Percentiles rank a stretch among this genome's conserved stretches.
phyloP scores from a whole-genome alignment of 2,888 invertebrate species.

The Ennomos fuscantarius region DNA sequence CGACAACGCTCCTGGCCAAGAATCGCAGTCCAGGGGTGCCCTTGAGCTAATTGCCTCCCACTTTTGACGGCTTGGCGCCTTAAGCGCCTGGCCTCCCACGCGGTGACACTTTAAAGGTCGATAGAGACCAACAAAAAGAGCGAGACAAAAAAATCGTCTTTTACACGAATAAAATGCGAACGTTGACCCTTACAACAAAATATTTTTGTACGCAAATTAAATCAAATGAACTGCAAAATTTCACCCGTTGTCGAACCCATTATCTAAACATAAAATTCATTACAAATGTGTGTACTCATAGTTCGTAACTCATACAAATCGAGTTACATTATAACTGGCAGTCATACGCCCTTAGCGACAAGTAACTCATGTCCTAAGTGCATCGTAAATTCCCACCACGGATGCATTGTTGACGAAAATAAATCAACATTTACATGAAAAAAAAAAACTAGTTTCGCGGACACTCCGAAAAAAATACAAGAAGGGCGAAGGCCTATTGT shows the following conservation, averaged over 20 bases:
- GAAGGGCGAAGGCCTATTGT: conserved; percentile 66
- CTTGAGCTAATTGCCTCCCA: too few species aligned
- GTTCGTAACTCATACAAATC: conserved; percentile 42
- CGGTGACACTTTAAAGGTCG: too few species aligned
- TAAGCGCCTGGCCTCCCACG: too few species aligned
- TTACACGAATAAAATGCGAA: conserved; percentile 27
- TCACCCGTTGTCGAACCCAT: conserved; percentile 55
- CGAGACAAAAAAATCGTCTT: conserved; percentile 24
- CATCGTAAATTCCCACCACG: conserved; percentile 72
- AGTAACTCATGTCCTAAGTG: conserved; percentile 53
- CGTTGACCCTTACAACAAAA: conserved; percentile 54
- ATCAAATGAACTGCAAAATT: conserved; percentile 56
- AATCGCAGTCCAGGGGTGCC: too few species aligned
- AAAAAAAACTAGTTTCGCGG: conserved; percentile 74
- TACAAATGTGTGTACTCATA: conserved; percentile 32
- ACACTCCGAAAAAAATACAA: conserved; percentile 54
- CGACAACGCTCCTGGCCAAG: too few species aligned
- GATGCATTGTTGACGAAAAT: conserved; percentile 79
- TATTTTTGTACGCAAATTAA: conserved; percentile 51
- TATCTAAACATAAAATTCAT: conserved; percentile 47
- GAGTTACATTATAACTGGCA: conserved; percentile 38
- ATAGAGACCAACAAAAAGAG: not conserved
- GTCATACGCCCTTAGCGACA: conserved; percentile 54
- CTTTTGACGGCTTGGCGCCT: too few species aligned
- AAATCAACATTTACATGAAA: conserved; percentile 81